Evolutionary conservation across 2,888 invertebrate species (phyloP), one percentile per base, ranked within the genome.

Genomic region (Zygaena filipendulae): DNA sequence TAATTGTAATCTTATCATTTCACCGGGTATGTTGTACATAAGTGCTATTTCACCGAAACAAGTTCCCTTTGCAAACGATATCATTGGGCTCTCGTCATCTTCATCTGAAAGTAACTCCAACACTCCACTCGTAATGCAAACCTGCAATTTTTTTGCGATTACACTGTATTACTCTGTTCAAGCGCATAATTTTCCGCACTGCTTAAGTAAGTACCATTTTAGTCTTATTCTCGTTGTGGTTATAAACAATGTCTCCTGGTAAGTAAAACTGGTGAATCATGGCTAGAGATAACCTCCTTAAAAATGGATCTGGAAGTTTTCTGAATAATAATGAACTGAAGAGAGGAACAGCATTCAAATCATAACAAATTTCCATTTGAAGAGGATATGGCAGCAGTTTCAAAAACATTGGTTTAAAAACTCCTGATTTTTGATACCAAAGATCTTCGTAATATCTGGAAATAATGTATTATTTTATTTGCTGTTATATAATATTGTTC

Each of bases 181-280:
- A 21, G 23, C 12, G n/a, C 19, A 12, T 23, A 11, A 18, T 22
- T 19, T 29, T 22, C 20, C 2, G n/a, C n/a, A n/a, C n/a, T n/a
- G n/a, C n/a, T n/a, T n/a, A n/a, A n/a, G n/a, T n/a, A n/a, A n/a
- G n/a, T 61, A 77, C 82, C 82, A 83, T 82, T 49, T 67, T 61
- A 41, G 71, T 71, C 53, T 82, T 82, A 38, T 75, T 70, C 41
- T 75, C 68, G 41, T 72, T 72, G 39, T 80, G 75, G 39, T 58
- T 68, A 42, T 70, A 82, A 40, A 83, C 74, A 42, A 69, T 55
- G 42, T 82, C 81, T 11, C 80, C 82, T 3, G 79, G 71, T 43
- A 81, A 62, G 54, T 75, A 81, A 52, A 81, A 81, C 38, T 81
- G 75, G 39, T 80, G 81, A 44, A 58, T 64, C 81, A 83, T 82